Conservation (phyloP, 2,797 vertebrate genomes). For the Peromyscus nudipes region DNA sequence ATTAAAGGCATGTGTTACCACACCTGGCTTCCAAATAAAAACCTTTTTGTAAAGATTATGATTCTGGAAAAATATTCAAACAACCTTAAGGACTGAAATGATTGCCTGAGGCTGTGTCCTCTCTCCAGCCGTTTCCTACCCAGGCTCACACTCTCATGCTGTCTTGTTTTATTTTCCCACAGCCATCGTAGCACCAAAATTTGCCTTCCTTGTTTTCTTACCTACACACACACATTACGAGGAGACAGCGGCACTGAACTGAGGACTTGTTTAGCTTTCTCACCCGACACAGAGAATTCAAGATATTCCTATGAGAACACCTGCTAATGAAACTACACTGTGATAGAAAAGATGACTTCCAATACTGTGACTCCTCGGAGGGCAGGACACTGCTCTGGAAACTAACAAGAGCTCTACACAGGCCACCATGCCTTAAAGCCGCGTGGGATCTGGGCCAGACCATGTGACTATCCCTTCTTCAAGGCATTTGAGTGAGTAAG, state of each 20-base stretch:
- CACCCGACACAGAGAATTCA: background rate
- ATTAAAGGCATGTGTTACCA: background rate
- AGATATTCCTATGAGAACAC: background rate
- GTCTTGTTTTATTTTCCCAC: background rate
- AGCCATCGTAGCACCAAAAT: background rate
- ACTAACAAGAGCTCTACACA: background rate
- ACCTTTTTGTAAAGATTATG: conserved; percentile 21
- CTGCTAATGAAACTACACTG: background rate
- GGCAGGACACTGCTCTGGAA: background rate
- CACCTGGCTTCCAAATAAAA: background rate
- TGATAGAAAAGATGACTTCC: background rate
- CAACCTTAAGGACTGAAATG: background rate
- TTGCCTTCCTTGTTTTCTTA: background rate
- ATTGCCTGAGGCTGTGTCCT: background rate
- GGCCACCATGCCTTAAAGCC: background rate
- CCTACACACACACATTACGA: background rate
- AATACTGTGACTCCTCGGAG: background rate
- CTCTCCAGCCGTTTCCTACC: background rate
- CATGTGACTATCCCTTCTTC: background rate
- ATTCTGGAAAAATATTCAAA: background rate
- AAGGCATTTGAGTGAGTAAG: conserved; percentile 53
- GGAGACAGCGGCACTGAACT: background rate
- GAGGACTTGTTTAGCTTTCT: background rate
- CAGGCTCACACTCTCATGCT: background rate
- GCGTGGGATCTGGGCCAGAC: background rate